These are phyloP conservation scores for Echeneis naucrates DNA, from an alignment of 2,797 vertebrate species.

Conservation along the genomic window DNA sequence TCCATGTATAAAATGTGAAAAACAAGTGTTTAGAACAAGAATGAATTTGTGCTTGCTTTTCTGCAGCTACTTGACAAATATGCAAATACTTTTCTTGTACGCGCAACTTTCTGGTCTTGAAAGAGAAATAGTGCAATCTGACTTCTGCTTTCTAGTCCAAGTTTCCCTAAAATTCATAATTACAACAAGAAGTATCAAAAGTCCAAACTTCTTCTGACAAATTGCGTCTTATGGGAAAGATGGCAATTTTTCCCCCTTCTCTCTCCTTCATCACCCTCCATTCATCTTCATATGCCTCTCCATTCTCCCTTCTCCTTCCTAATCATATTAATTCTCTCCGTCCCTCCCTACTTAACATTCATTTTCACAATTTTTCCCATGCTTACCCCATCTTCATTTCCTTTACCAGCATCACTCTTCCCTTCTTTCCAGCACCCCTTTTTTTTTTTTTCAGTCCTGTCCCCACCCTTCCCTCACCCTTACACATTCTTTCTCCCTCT, in stretches of 20 bases:
- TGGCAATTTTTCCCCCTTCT: slow-evolving; percentile 38
- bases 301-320: slow-evolving; percentile 61
- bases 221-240: slow-evolving; percentile 40
- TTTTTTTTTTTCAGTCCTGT: slow-evolving; percentile 58
- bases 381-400: slow-evolving; percentile 71
- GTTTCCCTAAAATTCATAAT: slow-evolving; percentile 30
- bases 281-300: slow-evolving; percentile 56
- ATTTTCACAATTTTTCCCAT: slow-evolving; percentile 62
- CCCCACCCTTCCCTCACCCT: slow-evolving; percentile 30
- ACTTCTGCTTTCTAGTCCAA: slow-evolving; percentile 29
- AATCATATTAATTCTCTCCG: slow-evolving; percentile 69
- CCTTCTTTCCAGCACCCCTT: slow-evolving; percentile 48
- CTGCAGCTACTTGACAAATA: background rate
- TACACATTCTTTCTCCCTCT: slow-evolving; percentile 39
- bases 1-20: slow-evolving; percentile 22
- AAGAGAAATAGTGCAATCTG: slow-evolving; percentile 12
- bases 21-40: slow-evolving; percentile 14
- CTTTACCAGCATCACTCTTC: slow-evolving; percentile 70
- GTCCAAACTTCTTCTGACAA: slow-evolving; percentile 41
- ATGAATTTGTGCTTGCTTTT: background rate
- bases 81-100: background rate
- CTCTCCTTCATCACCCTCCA: slow-evolving; percentile 48
- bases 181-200: slow-evolving; percentile 32
- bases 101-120: too few species aligned
- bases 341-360: slow-evolving; percentile 59